Evolutionary conservation across 2,888 invertebrate genomes (phyloP).

Genomic region (Agrotis puta): DNA sequence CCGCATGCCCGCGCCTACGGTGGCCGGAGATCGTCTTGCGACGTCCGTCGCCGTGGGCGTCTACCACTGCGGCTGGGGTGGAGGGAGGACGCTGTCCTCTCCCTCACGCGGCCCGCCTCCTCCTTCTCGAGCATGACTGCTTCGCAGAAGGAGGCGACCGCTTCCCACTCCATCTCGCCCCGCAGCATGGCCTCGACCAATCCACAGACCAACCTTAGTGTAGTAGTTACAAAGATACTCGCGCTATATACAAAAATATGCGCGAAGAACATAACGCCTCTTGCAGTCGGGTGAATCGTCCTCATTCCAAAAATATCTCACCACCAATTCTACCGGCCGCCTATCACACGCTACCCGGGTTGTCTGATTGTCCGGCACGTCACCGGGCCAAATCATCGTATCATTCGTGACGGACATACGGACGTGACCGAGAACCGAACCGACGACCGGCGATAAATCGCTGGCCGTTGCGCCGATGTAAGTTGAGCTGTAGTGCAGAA

Average conservation of each 20-base stretch:
- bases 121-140: too few relatives aligned
- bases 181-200: too few relatives aligned
- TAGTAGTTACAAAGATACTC: background rate
- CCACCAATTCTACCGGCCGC: background rate
- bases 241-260: background rate
- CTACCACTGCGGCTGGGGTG: too few relatives aligned
- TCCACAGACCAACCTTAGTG: too few relatives aligned
- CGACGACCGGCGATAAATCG: constrained; percentile 85
- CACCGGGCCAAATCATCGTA: constrained; percentile 87
- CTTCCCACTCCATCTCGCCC: too few relatives aligned
- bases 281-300: background rate
- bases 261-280: background rate
- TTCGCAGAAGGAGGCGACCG: too few relatives aligned
- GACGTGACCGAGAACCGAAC: constrained; percentile 87
- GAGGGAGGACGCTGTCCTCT: too few relatives aligned
- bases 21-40: too few relatives aligned
- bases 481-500: constrained; percentile 41
- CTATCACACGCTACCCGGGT: constrained; percentile 31
- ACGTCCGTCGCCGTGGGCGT: too few relatives aligned
- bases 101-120: too few relatives aligned
- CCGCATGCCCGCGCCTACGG: too few relatives aligned
- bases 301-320: constrained; percentile 2
- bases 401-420: constrained; percentile 86
- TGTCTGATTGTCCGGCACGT: constrained; percentile 71
- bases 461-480: constrained; percentile 71